Evolutionary conservation across 2,113 vertebrate species (phyloP).

Genomic region (Scalopus aquaticus): DNA sequence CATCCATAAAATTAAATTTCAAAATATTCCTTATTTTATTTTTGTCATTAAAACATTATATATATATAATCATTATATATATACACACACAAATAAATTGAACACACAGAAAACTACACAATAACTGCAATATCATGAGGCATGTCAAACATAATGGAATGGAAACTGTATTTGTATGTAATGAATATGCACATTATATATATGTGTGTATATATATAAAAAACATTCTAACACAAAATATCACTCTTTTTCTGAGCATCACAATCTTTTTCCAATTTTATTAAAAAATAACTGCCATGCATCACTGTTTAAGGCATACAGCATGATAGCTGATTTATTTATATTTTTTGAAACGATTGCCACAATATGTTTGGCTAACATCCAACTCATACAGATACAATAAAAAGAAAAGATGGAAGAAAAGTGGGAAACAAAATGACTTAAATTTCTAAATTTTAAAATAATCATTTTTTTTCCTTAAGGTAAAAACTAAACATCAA

Average conservation of each 20-base stretch:
- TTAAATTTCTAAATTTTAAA: slow-evolving; percentile 30
- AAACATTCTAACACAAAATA: slow-evolving; percentile 26
- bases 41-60: slow-evolving; percentile 66
- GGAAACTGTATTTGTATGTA: slow-evolving; percentile 26
- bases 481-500: not conserved
- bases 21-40: slow-evolving; percentile 72
- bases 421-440: not conserved
- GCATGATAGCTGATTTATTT: not conserved
- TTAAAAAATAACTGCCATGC: not conserved
- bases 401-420: not conserved
- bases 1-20: slow-evolving; percentile 67
- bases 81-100: not conserved
- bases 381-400: not conserved
- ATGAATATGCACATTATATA: not conserved
- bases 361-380: not conserved
- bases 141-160: slow-evolving; percentile 29
- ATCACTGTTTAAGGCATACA: not conserved
- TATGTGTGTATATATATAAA: too few relatives aligned
- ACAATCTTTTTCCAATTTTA: not conserved
- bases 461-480: not conserved
- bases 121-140: slow-evolving; percentile 20
- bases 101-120: slow-evolving; percentile 46
- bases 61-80: not conserved
- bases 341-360: not conserved
- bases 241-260: not conserved